These are phyloP conservation scores for Naja naja DNA, from an alignment of 2,113 vertebrate genomes.

Conservation along the genomic window DNA sequence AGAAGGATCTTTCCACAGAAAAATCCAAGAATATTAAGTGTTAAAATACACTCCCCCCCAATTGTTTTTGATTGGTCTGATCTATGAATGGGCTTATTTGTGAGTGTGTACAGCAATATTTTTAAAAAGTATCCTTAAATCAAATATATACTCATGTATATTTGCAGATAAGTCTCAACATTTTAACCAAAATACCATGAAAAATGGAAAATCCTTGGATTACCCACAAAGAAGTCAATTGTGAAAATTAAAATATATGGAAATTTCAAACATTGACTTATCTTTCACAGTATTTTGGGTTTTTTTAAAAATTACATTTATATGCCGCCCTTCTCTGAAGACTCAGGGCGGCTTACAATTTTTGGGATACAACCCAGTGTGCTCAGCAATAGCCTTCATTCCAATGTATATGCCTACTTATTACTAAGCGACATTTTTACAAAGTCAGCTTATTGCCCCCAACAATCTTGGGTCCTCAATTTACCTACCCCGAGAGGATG, in stretches of 20 bases:
- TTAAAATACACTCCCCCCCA: not conserved
- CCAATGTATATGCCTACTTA: too few species aligned
- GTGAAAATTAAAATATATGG: not conserved
- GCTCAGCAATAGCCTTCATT: too few species aligned
- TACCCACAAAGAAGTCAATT: not conserved
- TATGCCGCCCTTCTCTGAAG: too few species aligned
- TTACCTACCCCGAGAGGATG: too few species aligned
- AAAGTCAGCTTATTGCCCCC: too few species aligned
- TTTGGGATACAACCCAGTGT: too few species aligned
- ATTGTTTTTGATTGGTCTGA: not conserved
- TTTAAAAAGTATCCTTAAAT: not conserved
- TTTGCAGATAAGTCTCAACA: not conserved
- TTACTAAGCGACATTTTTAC: too few species aligned
- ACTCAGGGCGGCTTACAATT: too few species aligned
- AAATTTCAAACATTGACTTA: not conserved
- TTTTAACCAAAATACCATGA: not conserved
- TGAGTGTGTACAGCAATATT: not conserved
- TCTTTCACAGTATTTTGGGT: not conserved
- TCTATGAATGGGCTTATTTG: not conserved
- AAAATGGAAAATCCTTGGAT: not conserved
- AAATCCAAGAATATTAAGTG: slow-evolving; percentile 26
- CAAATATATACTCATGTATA: not conserved
- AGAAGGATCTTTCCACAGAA: slow-evolving; percentile 36
- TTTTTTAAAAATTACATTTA: too few species aligned
- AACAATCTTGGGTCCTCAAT: too few species aligned